Evolutionary conservation across 2,113 vertebrate genomes (phyloP), one percentile per base, ranked within the genome.

Genomic region (Callipepla squamata): DNA sequence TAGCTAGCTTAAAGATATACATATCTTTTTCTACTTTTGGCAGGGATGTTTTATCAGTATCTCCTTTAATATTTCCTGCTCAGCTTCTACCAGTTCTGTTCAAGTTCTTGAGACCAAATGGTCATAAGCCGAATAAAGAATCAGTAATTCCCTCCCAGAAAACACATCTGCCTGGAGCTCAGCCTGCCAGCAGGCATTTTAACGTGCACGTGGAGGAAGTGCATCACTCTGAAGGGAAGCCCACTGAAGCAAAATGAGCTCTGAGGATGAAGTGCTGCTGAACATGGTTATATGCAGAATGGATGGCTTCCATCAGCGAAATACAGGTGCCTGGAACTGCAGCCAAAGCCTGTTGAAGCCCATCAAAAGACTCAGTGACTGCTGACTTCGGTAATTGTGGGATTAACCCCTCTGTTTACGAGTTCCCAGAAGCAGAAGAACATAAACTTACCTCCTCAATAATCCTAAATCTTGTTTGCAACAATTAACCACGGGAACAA

Each of bases 351-450:
- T 59, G 28, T 3, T 66, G 61, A 75, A 90, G 16, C 23, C 80
- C 68, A 67, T 78, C 81, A 87, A 55, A 85, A 90, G 51, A 16
- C 40, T 87, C 62, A 32, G 25, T 0, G 6, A 45, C 23, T 36
- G 40, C 40, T 65, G 53, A 76, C 69, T 50, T 80, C 3, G 58
- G 50, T 77, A 63, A 40, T 44, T 78, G 85, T 17, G 42, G 38
- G 63, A 80, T 85, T 89, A 85, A 79, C 55, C 40, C 26, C 38
- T 30, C 1, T 4, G 30, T 72, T 83, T 94, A 58, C 40, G 87
- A 88, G 87, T 58, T 80, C 59, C 45, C 65, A 83, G 79, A 85
- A 74, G 85, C 32, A 82, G 92, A 91, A 85, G 22, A 65, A 63
- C 65, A 61, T 53, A 25, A 78, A 80, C 92, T 87, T 47, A 45